Conservation (phyloP, 2,797 vertebrate species). For the Parotocinclus haroldoi region DNA sequence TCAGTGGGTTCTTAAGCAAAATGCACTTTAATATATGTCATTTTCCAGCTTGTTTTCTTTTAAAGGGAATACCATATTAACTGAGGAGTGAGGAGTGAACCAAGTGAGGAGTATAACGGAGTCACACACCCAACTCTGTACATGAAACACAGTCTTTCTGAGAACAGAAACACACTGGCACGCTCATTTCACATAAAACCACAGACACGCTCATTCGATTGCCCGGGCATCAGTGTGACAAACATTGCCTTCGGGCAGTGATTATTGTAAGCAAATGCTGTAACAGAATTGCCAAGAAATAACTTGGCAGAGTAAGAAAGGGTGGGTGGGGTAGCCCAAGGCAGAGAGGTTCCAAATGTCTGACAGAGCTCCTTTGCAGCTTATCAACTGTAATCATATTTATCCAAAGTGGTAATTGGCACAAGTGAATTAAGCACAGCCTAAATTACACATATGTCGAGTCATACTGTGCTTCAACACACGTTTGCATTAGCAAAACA, state of each 20-base stretch:
- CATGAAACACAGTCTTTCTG: background rate
- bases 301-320: constrained; percentile 1
- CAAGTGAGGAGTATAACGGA: background rate
- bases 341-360: constrained; percentile 20
- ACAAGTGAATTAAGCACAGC: constrained; percentile 1
- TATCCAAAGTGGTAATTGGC: constrained; percentile 35
- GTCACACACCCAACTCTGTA: constrained; percentile 2
- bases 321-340: background rate
- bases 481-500: background rate
- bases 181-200: constrained; percentile 20
- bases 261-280: constrained; percentile 19
- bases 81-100: constrained; percentile 1
- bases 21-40: constrained; percentile 7
- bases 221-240: constrained; percentile 25
- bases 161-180: constrained; percentile 20
- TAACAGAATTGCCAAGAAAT: constrained; percentile 12
- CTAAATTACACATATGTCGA: background rate
- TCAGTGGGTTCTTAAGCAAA: too few species aligned
- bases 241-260: constrained; percentile 14
- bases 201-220: constrained; percentile 27
- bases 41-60: constrained; percentile 3
- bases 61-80: constrained; percentile 20
- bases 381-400: constrained; percentile 42
- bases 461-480: background rate
- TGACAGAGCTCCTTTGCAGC: constrained; percentile 47